Evolutionary conservation across 37 sponge, comb jelly and placozoan species (phyloP), one percentile per base, ranked within the genome.

Genomic region (Amphimedon queenslandica): DNA sequence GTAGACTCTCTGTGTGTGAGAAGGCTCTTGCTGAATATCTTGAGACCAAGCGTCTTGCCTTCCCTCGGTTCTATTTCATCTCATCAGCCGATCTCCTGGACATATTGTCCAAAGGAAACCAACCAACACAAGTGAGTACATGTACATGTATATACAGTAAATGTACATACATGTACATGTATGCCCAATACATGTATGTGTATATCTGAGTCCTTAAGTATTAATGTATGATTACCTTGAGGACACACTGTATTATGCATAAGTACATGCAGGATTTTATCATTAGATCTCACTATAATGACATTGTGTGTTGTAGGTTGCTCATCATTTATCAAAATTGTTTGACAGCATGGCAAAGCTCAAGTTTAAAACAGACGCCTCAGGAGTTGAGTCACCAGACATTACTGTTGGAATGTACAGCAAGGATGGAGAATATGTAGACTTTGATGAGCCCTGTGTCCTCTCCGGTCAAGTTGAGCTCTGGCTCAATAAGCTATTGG

Each of bases 21-120:
- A 98, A 98, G 63, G 99, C 99, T 18, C 89, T 98, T 53, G 95
- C 95, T 27, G 95, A 98, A 25, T 98, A 98, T 69, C 83, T 98
- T 71, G 99, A 98, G 74, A 98, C 95, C 23, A 98, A 98, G 81
- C 81, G 99, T 39, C 81, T 98, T 42, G 99, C 95, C 29, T 98
- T 98, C 82, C 99, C 99, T 13, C 79, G 99, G n/a, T 98, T 98
- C 93, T 98, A 98, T 80, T 98, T 98, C 79, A 83, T 98, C 67
- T 98, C 99, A 25, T 91, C 99, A 31, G 86, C 93, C 57, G 99
- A 98, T 66, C 84, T 98, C 40, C 72, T 98, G 72, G 93, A 98
- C 69, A 98, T 98, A 68, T 82, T 98, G 69, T 98, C 99, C 39
- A 98, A 98, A 34, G 99, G 99, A 24, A 94, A 95, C 72, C 90